phyloP scores from a whole-genome alignment of 1,140 invertebrate genomes.

The Popillia japonica region DNA sequence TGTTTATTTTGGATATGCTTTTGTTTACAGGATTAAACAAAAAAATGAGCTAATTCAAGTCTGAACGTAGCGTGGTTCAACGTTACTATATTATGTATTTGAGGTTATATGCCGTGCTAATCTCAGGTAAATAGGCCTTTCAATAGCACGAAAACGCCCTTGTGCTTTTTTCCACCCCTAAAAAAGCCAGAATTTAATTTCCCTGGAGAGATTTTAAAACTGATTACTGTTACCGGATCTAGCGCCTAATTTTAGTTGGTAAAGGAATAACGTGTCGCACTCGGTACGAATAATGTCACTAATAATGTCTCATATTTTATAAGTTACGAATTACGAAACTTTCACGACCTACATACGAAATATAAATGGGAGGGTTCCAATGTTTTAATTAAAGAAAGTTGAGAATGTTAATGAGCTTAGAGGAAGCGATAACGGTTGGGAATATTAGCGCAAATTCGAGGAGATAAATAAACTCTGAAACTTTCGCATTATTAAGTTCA shows the following conservation, averaged over 20 bases:
- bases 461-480: neutral
- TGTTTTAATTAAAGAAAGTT: constrained; percentile 1
- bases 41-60: too few species aligned
- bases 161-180: neutral
- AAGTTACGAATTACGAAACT: neutral
- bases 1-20: too few species aligned
- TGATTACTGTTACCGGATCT: constrained; percentile 10
- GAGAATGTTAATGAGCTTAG: neutral
- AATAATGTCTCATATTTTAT: neutral
- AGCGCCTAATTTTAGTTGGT: neutral
- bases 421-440: neutral
- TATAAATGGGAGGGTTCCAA: neutral
- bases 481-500: neutral
- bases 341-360: neutral
- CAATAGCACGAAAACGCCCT: neutral
- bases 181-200: constrained; percentile 5
- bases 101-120: neutral
- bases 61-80: too few species aligned
- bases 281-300: neutral
- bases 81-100: too few species aligned
- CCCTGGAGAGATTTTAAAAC: constrained; percentile 1
- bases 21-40: too few species aligned
- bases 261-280: neutral
- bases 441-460: neutral
- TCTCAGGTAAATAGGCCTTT: neutral